Evolutionary conservation across 1,140 invertebrate species (phyloP).

Genomic region (Acromyrmex echinatior): DNA sequence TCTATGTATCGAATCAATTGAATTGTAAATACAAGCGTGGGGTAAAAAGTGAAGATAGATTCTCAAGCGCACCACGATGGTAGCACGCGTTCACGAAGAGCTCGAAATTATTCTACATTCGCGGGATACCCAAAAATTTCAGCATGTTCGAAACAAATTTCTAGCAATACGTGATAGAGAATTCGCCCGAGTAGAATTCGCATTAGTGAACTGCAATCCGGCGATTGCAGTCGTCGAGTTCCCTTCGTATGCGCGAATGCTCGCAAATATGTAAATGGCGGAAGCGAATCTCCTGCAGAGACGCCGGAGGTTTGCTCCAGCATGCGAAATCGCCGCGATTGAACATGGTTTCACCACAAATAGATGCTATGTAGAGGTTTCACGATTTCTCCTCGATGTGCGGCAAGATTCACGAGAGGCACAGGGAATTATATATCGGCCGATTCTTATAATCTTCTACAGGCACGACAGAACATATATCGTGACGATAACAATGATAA

Average conservation of each 20-base stretch:
- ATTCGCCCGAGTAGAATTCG: not conserved
- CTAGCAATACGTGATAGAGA: slow-evolving; percentile 27
- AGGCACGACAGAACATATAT: not conserved
- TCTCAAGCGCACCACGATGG: not conserved
- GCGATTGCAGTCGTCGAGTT: slow-evolving; percentile 17
- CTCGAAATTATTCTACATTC: slow-evolving; percentile 31
- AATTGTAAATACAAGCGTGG: not conserved
- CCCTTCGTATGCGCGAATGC: slow-evolving; percentile 7
- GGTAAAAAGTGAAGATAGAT: not conserved
- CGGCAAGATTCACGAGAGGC: not conserved
- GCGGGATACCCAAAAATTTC: not conserved
- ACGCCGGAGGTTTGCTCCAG: not conserved
- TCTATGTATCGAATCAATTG: not conserved
- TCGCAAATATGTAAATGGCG: not conserved
- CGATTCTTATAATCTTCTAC: slow-evolving; percentile 15
- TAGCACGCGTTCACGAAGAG: slow-evolving; percentile 12
- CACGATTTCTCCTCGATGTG: slow-evolving; percentile 9
- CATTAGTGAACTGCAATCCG: not conserved
- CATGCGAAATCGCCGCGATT: slow-evolving; percentile 1
- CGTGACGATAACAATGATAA: slow-evolving; percentile 8
- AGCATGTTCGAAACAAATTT: slow-evolving; percentile 9
- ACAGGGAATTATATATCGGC: not conserved
- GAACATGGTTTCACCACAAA: slow-evolving; percentile 21
- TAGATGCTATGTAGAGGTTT: slow-evolving; percentile 25
- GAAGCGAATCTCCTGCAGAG: not conserved